phyloP scores from a whole-genome alignment of 2,888 invertebrate species.

The Monopis laevigella region DNA sequence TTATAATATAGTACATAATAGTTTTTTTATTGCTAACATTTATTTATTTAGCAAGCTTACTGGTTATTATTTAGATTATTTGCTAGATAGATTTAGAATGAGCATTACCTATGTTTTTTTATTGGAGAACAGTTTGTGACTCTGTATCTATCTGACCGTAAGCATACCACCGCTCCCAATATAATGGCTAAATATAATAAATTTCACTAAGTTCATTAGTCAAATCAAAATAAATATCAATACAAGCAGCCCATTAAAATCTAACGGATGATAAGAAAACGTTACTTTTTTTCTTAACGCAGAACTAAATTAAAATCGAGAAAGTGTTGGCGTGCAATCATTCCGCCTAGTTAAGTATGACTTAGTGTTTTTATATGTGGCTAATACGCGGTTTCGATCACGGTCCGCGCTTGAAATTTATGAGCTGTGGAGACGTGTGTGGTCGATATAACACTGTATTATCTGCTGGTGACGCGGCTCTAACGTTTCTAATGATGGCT shows the following conservation, averaged over 20 bases:
- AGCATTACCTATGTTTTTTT: too few species aligned
- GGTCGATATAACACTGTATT: background rate
- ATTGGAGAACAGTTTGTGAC: too few species aligned
- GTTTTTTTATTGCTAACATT: too few species aligned
- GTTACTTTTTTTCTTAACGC: background rate
- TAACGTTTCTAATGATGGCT: conserved; percentile 12
- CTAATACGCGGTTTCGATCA: conserved; percentile 33
- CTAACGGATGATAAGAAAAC: background rate
- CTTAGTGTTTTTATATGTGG: conserved; percentile 14
- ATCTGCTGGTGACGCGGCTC: background rate
- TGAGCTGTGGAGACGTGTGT: conserved; percentile 25
- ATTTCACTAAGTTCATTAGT: too few species aligned
- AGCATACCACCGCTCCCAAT: too few species aligned
- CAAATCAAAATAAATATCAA: too few species aligned
- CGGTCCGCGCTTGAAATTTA: conserved; percentile 25
- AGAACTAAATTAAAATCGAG: conserved; percentile 1
- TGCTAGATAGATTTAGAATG: too few species aligned
- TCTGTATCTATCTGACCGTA: too few species aligned
- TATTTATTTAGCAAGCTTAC: too few species aligned
- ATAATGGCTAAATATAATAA: too few species aligned
- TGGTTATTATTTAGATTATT: too few species aligned
- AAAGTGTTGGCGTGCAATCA: conserved; percentile 21
- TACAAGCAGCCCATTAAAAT: background rate
- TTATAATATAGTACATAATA: too few species aligned
- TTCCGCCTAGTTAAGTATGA: conserved; percentile 30